Evolutionary conservation across 1,140 invertebrate genomes (phyloP).

Genomic region (Oncopodura yosiiana): DNA sequence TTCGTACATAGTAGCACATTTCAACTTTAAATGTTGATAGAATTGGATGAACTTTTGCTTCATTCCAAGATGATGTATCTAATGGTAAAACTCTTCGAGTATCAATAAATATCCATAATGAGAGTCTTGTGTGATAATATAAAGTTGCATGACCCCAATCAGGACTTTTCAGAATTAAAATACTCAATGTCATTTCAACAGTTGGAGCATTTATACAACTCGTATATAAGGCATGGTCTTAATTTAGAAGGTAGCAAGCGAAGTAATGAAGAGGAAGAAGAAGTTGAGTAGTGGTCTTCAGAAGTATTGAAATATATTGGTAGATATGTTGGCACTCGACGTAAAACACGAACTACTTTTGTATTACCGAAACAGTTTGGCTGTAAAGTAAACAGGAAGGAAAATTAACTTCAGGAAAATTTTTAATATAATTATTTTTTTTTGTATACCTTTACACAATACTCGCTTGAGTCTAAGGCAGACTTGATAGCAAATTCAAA

Average conservation of each 20-base stretch:
- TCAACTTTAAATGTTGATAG: background rate
- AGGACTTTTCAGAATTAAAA: conserved; percentile 11
- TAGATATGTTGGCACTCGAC: conserved; percentile 18
- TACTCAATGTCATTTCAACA: conserved; percentile 14
- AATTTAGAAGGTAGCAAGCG: conserved; percentile 13
- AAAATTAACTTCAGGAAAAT: background rate
- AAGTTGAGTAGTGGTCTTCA: background rate
- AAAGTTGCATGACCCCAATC: conserved; percentile 13
- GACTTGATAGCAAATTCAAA: conserved; percentile 33
- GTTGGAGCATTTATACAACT: conserved; percentile 17
- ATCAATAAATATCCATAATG: conserved; percentile 32
- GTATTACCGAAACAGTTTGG: conserved; percentile 31
- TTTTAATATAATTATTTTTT: background rate
- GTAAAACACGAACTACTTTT: conserved; percentile 29
- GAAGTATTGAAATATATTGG: conserved; percentile 20
- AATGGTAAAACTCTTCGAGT: conserved; percentile 5
- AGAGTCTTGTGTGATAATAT: conserved; percentile 30
- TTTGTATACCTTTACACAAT: conserved; percentile 30
- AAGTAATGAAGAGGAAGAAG: too few relatives aligned
- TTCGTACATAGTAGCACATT: conserved; percentile 19
- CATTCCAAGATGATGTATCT: conserved; percentile 5
- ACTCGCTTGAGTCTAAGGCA: conserved; percentile 28
- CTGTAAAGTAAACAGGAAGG: conserved; percentile 16
- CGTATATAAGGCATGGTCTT: conserved; percentile 26
- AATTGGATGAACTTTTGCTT: conserved; percentile 12